Base-by-base conservation (phyloP, 2,888 invertebrate species). In the Caenorhabditis doughertyi region DNA sequence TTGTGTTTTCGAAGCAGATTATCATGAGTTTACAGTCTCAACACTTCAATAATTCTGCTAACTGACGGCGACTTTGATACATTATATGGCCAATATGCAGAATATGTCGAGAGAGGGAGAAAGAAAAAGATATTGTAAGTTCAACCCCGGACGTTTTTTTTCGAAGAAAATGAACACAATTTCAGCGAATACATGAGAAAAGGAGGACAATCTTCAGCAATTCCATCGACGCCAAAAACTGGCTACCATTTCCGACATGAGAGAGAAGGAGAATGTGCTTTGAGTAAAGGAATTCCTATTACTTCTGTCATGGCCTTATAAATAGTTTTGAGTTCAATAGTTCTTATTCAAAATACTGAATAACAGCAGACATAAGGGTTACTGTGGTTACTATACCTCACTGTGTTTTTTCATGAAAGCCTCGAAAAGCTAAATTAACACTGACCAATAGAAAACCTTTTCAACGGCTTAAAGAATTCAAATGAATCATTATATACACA, bases 201-300 rank as follows among this genome's bases (percentile, higher is more conserved):
- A 16, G n/a, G n/a, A n/a, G n/a, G n/a, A 11, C 16, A n/a, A n/a
- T n/a, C 25, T 44, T n/a, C n/a, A 55, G 21, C 1, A 21, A 35
- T 16, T 9, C 23, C 11, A n/a, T 11, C 25, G n/a, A n/a, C n/a
- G 13, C 11, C n/a, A 13, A 21, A 56, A 9, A 18, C n/a, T 16
- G 49, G 16, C 8, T 74, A 39, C 56, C 2, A 55, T 23, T 74
- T 67, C 25, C n/a, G 74, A 21, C 74, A 74, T 47, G 3, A 8
- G 0, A 8, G 13, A 9, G 74, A 74, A 47, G 74, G 25, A 16
- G 47, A 58, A 8, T 74, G 74, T 56, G 65, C 49, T 5, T n/a
- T 16, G 16, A 56, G 49, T n/a, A 18, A 21, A 7, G 23, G 53
- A 5, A 51, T 39, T 3, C 60, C 72, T 1, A 25, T 62, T 7